Evolutionary conservation across 2,797 vertebrate species (phyloP).

Genomic region (Malurus splendens): DNA sequence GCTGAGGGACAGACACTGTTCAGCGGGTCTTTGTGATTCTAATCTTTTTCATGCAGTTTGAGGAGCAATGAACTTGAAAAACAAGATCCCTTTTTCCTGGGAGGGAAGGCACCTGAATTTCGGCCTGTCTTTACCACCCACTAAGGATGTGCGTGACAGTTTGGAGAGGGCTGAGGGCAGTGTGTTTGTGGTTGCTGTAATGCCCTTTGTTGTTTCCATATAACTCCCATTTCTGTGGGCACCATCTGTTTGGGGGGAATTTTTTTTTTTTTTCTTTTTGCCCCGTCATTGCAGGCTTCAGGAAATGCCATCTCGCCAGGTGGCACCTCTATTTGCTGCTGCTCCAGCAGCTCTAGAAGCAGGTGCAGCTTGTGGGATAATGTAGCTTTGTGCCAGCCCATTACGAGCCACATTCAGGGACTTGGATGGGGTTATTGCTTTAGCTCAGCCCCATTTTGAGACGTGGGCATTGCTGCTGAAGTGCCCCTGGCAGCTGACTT

Average conservation of each 20-base stretch:
- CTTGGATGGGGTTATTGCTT: conserved; percentile 56
- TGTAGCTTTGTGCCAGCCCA: conserved; percentile 72
- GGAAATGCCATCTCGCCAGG: conserved; percentile 72
- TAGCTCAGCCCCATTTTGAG: conserved; percentile 22
- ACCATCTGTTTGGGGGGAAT: conserved; percentile 56
- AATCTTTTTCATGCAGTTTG: conserved; percentile 65
- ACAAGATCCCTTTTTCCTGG: conserved; percentile 64
- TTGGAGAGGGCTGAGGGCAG: conserved; percentile 11
- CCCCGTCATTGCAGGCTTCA: conserved; percentile 19
- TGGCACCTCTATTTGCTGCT: conserved; percentile 60
- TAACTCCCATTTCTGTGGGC: conserved; percentile 53
- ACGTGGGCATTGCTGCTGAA: conserved; percentile 35
- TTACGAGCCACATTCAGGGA: conserved; percentile 43
- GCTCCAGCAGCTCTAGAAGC: conserved; percentile 52
- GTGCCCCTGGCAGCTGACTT: conserved; percentile 62
- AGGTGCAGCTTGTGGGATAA: conserved; percentile 76
- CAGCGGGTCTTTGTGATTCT: conserved; percentile 72
- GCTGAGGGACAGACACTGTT: conserved; percentile 69
- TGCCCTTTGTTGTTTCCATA: conserved; percentile 62
- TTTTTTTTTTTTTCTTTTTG: neutral
- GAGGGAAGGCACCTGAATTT: conserved; percentile 47
- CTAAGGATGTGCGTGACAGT: conserved; percentile 44
- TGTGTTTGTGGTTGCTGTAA: neutral
- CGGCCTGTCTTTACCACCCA: conserved; percentile 52
- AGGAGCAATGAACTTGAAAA: conserved; percentile 48